Evolutionary conservation across 2,113 vertebrate species (phyloP).

Genomic region (Sapayoa aenigma): DNA sequence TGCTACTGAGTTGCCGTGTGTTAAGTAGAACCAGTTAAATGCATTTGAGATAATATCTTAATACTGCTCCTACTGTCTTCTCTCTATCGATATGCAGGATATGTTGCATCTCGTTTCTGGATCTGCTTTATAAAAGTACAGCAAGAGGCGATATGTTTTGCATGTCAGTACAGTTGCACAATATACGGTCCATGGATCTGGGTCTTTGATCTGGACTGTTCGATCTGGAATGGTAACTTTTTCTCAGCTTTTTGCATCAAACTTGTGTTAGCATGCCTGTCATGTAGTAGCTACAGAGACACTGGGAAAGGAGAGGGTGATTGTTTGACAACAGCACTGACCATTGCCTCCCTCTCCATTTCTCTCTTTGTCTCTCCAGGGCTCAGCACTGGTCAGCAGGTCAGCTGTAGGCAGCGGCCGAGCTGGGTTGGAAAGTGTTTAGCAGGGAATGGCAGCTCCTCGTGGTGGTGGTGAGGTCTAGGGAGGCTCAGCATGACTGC

Average conservation of each 20-base stretch:
- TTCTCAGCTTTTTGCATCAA: not conserved
- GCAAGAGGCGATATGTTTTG: not conserved
- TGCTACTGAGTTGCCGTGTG: not conserved
- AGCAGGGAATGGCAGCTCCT: not conserved
- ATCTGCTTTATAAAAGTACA: not conserved
- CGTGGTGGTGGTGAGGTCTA: not conserved
- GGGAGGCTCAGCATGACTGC: not conserved
- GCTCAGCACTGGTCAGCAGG: not conserved
- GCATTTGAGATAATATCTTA: not conserved
- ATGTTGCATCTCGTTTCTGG: not conserved
- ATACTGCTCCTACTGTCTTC: not conserved
- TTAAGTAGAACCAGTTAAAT: not conserved
- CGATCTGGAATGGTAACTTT: not conserved
- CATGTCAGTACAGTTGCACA: fast-evolving
- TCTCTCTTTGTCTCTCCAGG: not conserved
- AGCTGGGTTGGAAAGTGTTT: not conserved
- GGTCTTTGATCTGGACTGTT: not conserved
- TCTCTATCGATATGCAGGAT: not conserved
- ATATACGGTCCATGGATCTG: not conserved
- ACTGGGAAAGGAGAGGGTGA: not conserved
- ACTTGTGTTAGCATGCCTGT: not conserved
- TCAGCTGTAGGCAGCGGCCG: not conserved
- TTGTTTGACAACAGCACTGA: not conserved
- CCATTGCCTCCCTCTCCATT: not conserved
- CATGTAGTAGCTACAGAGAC: not conserved